A percentile compares a stretch with the other conserved stretches of the same genome.
Evolutionary conservation across 2,888 invertebrate genomes (phyloP).

Genomic region (Argyra leucocephala): DNA sequence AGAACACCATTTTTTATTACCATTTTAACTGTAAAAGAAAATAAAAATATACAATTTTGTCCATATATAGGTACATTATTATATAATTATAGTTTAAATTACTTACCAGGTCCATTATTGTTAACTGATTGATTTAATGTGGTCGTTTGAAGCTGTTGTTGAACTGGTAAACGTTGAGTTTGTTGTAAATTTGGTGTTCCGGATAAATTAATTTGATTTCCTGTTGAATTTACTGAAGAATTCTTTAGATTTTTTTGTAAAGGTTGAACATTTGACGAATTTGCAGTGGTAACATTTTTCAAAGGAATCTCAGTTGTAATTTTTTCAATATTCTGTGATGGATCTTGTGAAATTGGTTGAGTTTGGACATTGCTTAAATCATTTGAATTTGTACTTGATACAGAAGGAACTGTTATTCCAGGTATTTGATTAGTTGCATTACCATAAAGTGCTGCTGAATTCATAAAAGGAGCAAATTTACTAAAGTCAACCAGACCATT

Average conservation of each 20-base stretch:
- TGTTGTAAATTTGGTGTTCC: conserved; percentile 22
- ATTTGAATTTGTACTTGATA: conserved; percentile 12
- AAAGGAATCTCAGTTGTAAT: conserved; percentile 19
- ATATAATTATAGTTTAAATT: not conserved
- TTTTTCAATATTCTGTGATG: conserved; percentile 26
- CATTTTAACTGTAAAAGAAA: conserved; percentile 61
- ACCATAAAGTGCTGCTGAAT: conserved; percentile 30
- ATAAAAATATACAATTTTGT: no score
- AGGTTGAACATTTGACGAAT: conserved; percentile 19
- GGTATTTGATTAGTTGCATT: conserved; percentile 12
- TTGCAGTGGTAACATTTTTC: conserved; percentile 25
- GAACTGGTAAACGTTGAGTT: conserved; percentile 18
- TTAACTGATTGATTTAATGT: conserved; percentile 16
- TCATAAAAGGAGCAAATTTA: conserved; percentile 48
- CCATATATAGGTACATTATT: not conserved
- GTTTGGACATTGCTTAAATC: conserved; percentile 13
- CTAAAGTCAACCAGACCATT: conserved; percentile 48
- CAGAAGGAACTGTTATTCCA: conserved; percentile 10
- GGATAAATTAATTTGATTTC: conserved; percentile 9
- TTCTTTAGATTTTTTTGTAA: conserved; percentile 19
- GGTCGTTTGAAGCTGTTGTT: conserved; percentile 23
- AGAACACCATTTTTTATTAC: conserved; percentile 82
- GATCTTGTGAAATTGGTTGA: conserved; percentile 22
- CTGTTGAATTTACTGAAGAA: not conserved
- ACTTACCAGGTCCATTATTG: conserved; percentile 15